phyloP scores from a whole-genome alignment of 2,113 vertebrate species.

The Phalacrocorax pelagicus region DNA sequence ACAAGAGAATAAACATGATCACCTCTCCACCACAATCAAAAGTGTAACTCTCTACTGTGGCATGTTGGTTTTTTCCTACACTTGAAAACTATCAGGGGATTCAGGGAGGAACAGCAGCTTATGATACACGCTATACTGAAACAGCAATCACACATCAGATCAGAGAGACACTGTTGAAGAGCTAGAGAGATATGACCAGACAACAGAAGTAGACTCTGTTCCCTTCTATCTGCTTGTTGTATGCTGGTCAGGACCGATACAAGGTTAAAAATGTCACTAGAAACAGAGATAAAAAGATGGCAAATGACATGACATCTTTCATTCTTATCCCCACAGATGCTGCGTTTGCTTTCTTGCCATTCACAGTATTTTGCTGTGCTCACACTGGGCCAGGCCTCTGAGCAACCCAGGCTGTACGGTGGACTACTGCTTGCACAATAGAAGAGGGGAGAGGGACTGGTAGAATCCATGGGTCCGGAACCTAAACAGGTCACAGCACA shows the following conservation, averaged over 20 bases:
- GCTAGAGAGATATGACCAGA: not conserved
- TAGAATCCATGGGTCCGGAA: not conserved
- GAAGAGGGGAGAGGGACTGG: not conserved
- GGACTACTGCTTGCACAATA: not conserved
- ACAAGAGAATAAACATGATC: not conserved
- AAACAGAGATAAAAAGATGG: not conserved
- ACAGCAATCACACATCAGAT: not conserved
- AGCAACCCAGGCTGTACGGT: not conserved
- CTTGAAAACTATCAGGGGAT: not conserved
- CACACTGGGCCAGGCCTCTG: not conserved
- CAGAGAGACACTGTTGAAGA: not conserved
- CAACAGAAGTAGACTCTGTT: not conserved
- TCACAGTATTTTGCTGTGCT: not conserved
- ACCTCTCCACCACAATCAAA: not conserved
- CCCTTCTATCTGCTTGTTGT: not conserved
- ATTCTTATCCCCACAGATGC: not conserved
- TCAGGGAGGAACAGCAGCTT: not conserved
- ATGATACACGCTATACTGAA: not conserved
- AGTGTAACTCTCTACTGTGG: not conserved
- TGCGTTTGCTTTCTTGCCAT: not conserved
- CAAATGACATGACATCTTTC: not conserved
- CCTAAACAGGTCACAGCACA: not conserved
- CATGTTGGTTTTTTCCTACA: not conserved
- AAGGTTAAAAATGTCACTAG: not conserved
- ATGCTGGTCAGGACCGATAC: fast-evolving